A percentile compares a stretch with the other conserved stretches of the same genome.
Conservation (phyloP, 2,113 vertebrate species). For the Sorex araneus region DNA sequence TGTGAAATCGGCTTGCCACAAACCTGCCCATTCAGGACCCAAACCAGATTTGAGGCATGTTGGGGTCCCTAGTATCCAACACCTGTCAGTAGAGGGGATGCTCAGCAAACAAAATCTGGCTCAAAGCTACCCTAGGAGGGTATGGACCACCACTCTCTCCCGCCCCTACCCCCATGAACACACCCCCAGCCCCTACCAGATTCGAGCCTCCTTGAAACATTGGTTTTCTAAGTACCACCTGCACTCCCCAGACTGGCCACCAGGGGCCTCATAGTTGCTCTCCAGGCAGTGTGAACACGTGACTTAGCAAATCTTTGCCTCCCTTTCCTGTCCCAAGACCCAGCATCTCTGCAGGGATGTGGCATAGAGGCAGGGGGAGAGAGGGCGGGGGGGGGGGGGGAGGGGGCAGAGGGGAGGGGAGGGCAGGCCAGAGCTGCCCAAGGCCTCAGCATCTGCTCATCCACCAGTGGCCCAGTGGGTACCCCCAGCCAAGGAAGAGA, state of each 20-base stretch:
- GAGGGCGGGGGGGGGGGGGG: too few relatives aligned
- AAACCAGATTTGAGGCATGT: not conserved
- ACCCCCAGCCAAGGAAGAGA: slow-evolving; percentile 86
- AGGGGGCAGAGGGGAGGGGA: not conserved
- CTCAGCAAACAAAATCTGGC: not conserved
- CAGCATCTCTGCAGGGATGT: not conserved
- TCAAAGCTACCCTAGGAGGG: not conserved
- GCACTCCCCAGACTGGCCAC: slow-evolving; percentile 65
- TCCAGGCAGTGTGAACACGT: not conserved
- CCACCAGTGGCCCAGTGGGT: slow-evolving; percentile 86
- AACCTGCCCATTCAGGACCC: not conserved
- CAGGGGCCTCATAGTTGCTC: slow-evolving; percentile 60
- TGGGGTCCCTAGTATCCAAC: not conserved
- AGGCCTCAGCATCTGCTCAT: slow-evolving; percentile 86
- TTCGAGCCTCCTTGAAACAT: not conserved
- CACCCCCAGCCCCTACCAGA: too few relatives aligned
- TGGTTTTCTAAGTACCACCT: not conserved
- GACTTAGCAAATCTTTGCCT: not conserved
- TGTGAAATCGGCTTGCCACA: not conserved
- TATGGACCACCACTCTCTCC: too few relatives aligned
- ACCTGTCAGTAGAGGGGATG: not conserved
- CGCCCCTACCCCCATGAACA: too few relatives aligned
- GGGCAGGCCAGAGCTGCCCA: slow-evolving; percentile 65
- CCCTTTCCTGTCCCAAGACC: not conserved
- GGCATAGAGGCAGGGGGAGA: too few relatives aligned